phyloP scores from a whole-genome alignment of 2,113 vertebrate species.

The Leptobrachium ailaonicum region DNA sequence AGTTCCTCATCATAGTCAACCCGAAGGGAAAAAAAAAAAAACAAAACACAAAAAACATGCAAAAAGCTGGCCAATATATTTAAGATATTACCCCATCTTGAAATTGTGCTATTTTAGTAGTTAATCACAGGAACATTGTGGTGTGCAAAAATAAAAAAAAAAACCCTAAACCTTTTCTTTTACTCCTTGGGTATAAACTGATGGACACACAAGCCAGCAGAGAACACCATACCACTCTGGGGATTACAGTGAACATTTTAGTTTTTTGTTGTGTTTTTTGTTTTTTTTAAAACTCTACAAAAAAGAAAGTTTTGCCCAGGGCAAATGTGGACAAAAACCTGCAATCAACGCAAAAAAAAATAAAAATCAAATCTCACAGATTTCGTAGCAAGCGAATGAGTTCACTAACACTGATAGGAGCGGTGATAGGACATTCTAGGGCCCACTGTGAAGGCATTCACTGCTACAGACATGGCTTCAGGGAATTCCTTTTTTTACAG shows the following conservation, averaged over 20 bases:
- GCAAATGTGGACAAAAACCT: conserved; percentile 67
- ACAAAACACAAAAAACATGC: no score
- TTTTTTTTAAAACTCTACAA: conserved; percentile 22
- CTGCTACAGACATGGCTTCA: conserved; percentile 85
- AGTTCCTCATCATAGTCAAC: conserved; percentile 68
- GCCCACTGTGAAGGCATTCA: conserved; percentile 62
- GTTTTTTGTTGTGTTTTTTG: conserved; percentile 21
- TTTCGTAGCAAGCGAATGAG: conserved; percentile 72
- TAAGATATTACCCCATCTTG: conserved; percentile 10
- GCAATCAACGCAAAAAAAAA: conserved; percentile 56
- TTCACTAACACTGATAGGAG: conserved; percentile 77
- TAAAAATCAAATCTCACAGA: conserved; percentile 65
- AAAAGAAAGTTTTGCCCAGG: conserved; percentile 64
- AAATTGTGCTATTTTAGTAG: conserved; percentile 58
- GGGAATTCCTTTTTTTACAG: conserved; percentile 75
- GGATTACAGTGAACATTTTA: conserved; percentile 62
- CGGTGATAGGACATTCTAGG: conserved; percentile 67
- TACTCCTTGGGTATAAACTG: conserved; percentile 57
- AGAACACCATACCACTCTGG: conserved; percentile 58
- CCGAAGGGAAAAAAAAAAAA: conserved; percentile 56
- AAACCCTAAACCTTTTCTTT: conserved; percentile 56
- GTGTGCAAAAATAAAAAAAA: conserved; percentile 58
- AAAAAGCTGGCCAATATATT: conserved; percentile 67
- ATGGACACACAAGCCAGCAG: conserved; percentile 57
- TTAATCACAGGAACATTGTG: conserved; percentile 58